These are phyloP conservation scores for Drepana arcuata DNA, from an alignment of 1,140 invertebrate species.

Conservation along the genomic window DNA sequence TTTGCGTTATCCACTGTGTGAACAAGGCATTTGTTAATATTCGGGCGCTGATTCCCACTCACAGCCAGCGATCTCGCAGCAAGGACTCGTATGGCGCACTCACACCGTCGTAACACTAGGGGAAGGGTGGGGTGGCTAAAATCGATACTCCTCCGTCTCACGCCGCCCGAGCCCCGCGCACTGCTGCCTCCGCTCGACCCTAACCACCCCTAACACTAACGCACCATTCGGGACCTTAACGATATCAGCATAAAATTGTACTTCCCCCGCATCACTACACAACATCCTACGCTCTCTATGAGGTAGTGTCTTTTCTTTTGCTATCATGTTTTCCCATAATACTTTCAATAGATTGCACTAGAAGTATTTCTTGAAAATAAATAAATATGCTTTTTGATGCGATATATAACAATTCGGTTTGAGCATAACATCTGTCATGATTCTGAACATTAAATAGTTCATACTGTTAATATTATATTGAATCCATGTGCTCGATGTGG, in stretches of 20 bases:
- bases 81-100: constrained; percentile 55
- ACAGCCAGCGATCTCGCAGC: constrained; percentile 34
- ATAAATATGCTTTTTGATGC: too few species aligned
- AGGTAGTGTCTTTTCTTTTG: constrained; percentile 8
- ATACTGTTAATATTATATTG: too few species aligned
- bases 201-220: constrained; percentile 61
- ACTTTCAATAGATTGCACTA: constrained; percentile 20
- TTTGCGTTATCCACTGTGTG: constrained; percentile 19
- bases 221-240: constrained; percentile 56
- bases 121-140: constrained; percentile 61
- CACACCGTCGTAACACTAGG: constrained; percentile 61
- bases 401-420: too few species aligned
- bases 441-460: too few species aligned
- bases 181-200: constrained; percentile 45
- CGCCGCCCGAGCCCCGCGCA: constrained; percentile 41
- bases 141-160: constrained; percentile 67
- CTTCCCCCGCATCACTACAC: constrained; percentile 24
- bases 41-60: constrained; percentile 25
- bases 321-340: constrained; percentile 20
- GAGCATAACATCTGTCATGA: too few species aligned
- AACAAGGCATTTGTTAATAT: constrained; percentile 46
- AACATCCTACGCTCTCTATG: constrained; percentile 18
- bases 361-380: constrained; percentile 1
- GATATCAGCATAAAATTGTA: constrained; percentile 43
- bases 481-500: too few species aligned